A percentile compares a stretch with the other conserved stretches of the same genome.
Conservation (phyloP, 2,797 vertebrate genomes). For the Pachyuromys duprasi region DNA sequence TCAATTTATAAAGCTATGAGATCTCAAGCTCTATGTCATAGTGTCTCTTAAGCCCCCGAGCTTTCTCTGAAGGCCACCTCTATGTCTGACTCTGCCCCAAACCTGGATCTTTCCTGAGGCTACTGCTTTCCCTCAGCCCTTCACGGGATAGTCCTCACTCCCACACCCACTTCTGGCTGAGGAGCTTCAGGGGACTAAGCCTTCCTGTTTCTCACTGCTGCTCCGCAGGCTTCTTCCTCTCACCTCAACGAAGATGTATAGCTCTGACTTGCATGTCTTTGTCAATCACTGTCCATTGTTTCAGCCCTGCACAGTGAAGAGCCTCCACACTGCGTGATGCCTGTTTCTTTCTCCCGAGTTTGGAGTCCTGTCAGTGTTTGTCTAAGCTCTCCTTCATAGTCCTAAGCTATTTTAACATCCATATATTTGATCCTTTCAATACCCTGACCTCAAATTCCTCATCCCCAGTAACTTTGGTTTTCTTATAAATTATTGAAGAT, state of each 20-base stretch:
- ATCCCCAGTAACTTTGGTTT: background rate
- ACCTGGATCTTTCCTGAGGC: background rate
- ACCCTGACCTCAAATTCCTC: background rate
- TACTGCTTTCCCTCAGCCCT: background rate
- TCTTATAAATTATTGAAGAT: slow-evolving; percentile 1
- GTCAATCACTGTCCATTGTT: background rate
- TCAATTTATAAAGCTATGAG: background rate
- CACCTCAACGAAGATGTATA: background rate
- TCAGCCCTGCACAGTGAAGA: background rate
- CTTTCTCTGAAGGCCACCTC: background rate
- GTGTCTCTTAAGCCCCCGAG: background rate
- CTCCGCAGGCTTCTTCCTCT: no score
- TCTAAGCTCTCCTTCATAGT: background rate
- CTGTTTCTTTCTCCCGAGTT: background rate
- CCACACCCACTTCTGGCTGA: no score
- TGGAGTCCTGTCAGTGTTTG: background rate
- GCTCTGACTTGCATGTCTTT: background rate
- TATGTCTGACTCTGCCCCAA: background rate
- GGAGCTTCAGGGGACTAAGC: no score
- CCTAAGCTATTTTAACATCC: background rate
- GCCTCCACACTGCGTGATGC: background rate
- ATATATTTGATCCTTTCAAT: background rate
- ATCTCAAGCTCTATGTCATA: background rate
- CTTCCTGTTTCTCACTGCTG: background rate
- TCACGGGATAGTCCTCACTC: background rate